Evolutionary conservation across 2,113 vertebrate species (phyloP), one percentile per base, ranked within the genome.

Genomic region (Verasper variegatus): DNA sequence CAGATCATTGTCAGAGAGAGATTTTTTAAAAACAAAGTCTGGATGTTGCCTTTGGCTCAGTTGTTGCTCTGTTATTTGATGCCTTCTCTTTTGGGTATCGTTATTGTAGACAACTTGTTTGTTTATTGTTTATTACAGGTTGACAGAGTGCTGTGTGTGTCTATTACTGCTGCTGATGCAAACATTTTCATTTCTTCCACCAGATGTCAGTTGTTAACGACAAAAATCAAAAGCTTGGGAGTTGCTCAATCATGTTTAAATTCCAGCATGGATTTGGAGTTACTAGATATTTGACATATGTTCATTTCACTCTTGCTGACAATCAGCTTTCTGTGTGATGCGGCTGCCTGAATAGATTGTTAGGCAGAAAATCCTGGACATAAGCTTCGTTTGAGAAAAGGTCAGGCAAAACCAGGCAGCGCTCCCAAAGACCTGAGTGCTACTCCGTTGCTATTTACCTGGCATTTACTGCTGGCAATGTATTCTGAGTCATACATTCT

Each of bases 391-490:
- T 80, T 78, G 31, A 77, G 81, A 83, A 86, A 91, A 92, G 89
- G 89, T 92, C 86, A 91, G 1, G 20, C 14, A 78, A 66, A 27
- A 54, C 12, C 71, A 76, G 62, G 69, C 73, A 75, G 54, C 37
- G 13, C 26, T 70, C 35, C 68, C 55, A 1, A 2, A 75, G 71
- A 40, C 75, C 83, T 47, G 37, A 74, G 74, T 56, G 52, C 45
- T 51, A 69, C 74, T 81, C 74, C 21, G 66, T 69, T 75, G 74
- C 80, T 91, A 77, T 91, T 94, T 89, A 88, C 88, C 90, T 91
- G 83, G 42, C 88, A 91, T 92, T 92, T 90, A 86, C 73, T 78
- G 64, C 61, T 71, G 82, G n/a, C 66, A 62, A 81, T 80, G 85
- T 89, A 89, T 88, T 84, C 71, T 51, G 68, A 81, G 71, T 80